phyloP scores from a whole-genome alignment of 2,113 vertebrate species.

The Centropristis striata region DNA sequence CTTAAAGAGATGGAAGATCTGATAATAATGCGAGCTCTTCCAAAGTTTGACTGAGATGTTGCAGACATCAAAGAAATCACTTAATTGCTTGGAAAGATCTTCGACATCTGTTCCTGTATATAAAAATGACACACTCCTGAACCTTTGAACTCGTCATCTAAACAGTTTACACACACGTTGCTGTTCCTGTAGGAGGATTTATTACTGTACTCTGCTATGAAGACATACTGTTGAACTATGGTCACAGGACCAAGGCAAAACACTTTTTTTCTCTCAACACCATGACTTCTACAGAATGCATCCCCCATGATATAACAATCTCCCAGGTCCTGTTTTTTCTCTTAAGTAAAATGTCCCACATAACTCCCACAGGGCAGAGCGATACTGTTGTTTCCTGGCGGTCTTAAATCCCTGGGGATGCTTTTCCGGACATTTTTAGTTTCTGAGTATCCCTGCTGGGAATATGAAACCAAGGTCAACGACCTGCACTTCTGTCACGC shows the following conservation, averaged over 20 bases:
- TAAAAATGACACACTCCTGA: neutral
- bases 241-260: neutral
- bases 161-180: conserved; percentile 19
- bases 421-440: conserved; percentile 31
- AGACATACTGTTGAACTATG: neutral
- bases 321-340: conserved; percentile 32
- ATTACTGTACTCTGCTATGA: neutral
- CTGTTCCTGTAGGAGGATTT: neutral
- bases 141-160: conserved; percentile 2
- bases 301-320: conserved; percentile 18
- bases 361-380: conserved; percentile 37
- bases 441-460: conserved; percentile 28
- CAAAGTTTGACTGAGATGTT: neutral
- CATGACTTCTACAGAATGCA: neutral
- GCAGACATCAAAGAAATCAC: neutral
- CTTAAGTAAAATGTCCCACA: conserved; percentile 28
- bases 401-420: conserved; percentile 18
- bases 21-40: neutral
- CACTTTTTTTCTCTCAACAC: neutral
- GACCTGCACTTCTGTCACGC: conserved; percentile 11
- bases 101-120: conserved; percentile 4
- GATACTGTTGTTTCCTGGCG: conserved; percentile 22
- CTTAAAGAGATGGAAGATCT: conserved; percentile 41
- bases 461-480: conserved; percentile 41
- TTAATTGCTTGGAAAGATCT: neutral